Evolutionary conservation across 2,113 vertebrate genomes (phyloP), one percentile per base, ranked within the genome.

Genomic region (Parus major): DNA sequence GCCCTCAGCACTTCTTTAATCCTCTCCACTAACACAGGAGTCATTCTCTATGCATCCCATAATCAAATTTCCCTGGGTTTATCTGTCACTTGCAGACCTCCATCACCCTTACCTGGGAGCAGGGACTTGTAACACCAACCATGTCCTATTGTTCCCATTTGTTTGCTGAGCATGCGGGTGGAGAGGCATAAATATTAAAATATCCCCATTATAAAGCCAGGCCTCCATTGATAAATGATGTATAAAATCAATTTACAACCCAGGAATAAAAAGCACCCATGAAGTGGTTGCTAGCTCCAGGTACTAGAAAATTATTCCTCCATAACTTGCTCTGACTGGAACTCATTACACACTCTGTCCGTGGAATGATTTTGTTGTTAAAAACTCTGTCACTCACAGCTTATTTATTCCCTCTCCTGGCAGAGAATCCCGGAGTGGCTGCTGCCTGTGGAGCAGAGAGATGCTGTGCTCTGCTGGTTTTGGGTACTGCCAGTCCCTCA

Each of bases 191-290:
- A 96, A 96, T 96, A 93, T 93, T 97, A 86, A 96, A 97, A 96
- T 75, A 96, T 95, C 89, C 93, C 95, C 95, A 93, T 97, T 96
- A 97, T 95, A 93, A 92, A 92, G 91, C 96, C 92, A 79, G 70
- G 90, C 69, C 96, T 92, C 95, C 87, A 92, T 83, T 97, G 98
- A 97, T 95, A 97, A 96, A 89, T 93, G 96, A 97, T 93, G 97
- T 97, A 97, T 97, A 97, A 98, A 98, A 97, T 97, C 97, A 97
- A 97, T 98, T 98, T 97, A 96, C 95, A 93, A 91, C 90, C 86
- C 79, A 72, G 89, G 93, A 97, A 97, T 97, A 97, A 96, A 97
- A 97, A 96, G 84, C 91, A 92, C 82, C 84, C 33, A 33, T 10
- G 82, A 94, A 94, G 90, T 14, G 5, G 53, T 91, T 12, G 88